Base-by-base conservation (phyloP, 2,888 invertebrate genomes). In the Crocallis elinguaria region DNA sequence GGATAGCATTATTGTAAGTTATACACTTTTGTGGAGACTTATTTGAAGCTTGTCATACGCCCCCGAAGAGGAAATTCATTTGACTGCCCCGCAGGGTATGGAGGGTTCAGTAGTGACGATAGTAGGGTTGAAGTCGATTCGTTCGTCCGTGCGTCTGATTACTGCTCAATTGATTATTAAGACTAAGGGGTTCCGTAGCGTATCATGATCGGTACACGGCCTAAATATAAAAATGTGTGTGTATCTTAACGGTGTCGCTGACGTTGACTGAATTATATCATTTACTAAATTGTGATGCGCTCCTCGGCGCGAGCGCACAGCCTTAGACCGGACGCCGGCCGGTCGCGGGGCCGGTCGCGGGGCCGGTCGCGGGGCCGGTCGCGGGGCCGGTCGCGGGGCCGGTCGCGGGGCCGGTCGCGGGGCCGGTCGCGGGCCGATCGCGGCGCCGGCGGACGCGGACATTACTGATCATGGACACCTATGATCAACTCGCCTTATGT, bases 161-260 rank as follows among this genome's bases (percentile, higher is more conserved):
- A 82, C 83, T 88, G 88, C 88, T 88, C 88, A 89, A 89, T 87
- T 87, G 81, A 85, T 60, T 81, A 74, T 78, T 85, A 86, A 85
- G 81, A 79, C 71, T 86, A 81, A 76, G 69, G 60, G 75, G 74
- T 76, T 76, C 75, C 73, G 69, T 77, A 79, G 79, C 73, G 75
- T 75, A 74, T 74, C 80, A 81, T 77, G 73, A 73, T 74, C 74
- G 81, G 77, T 79, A 71, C 77, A 77, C 79, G 86, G 86, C 85
- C 87, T 85, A 85, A 83, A 73, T 70, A 54, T 67, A 64, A 68
- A 66, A 54, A 49, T 54, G 54, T 61, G 62, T 73, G 67, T 71
- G 71, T 71, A 62, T 64, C 66, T 66, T 54, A 58, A 57, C 56
- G 62, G 66, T 62, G 67, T 64, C 71, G 67, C 67, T 66, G 60